Evolutionary conservation across 2,113 vertebrate genomes (phyloP), one percentile per base, ranked within the genome.

Genomic region (Acanthisitta chloris): DNA sequence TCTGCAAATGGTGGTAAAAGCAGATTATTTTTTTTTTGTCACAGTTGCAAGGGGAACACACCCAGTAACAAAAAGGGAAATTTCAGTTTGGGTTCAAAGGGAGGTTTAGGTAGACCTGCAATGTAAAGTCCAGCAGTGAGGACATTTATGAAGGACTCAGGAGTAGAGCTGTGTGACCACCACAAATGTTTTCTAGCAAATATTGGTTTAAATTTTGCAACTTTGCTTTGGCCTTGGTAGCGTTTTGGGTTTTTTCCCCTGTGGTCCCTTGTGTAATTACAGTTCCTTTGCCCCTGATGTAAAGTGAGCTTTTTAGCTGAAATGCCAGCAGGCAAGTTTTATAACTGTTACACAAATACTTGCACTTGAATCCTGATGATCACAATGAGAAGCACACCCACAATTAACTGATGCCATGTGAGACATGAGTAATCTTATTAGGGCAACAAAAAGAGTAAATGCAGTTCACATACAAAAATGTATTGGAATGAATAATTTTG

Each of bases 181-280:
- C 65, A 34, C 69, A 69, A 93, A 95, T 12, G 18, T 88, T 95
- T 81, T 78, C 85, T 83, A 69, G 88, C 82, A 96, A 97, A 97
- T 92, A 97, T 94, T 97, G 80, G 72, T 81, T 96, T 82, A 91
- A 61, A 79, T 94, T 95, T 87, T 96, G 96, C 92, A 96, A 93
- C 48, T 81, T 92, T 96, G 86, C 86, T 91, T 73, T 93, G 93
- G 72, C 96, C 80, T 74, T 57, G 23, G 40, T 26, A 48, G 25
- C 0, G 1, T 14, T 26, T 72, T 86, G 59, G 80, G 65, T 49
- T 48, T 45, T 13, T 5, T 26, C 7, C 5, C 14, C 43, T 38
- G 17, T 54, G 67, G 29, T 81, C 59, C 43, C 61, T 84, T 86
- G 61, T 73, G 51, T 29, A 29, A n/a, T n/a, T n/a, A n/a, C n/a